Base-by-base conservation (phyloP, 2,797 vertebrate genomes). In the Neosalanx taihuensis region DNA sequence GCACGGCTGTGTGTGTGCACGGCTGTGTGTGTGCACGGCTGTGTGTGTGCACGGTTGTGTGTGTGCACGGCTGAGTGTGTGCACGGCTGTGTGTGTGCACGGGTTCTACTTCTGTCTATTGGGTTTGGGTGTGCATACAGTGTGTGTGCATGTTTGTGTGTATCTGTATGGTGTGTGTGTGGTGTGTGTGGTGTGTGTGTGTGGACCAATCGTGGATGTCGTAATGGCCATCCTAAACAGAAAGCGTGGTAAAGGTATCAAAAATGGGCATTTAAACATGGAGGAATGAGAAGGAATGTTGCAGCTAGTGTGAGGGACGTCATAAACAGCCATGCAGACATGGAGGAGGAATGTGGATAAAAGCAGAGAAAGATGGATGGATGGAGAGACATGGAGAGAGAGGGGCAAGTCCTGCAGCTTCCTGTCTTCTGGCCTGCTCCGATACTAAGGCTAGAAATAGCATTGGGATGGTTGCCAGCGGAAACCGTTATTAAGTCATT, bases 401-500 rank as follows among this genome's bases (percentile, higher is more conserved):
- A 70, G 58, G 53, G 69, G 41, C 46, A 9, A 57, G 31, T 53
- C 46, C 59, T 26, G 9, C 23, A 30, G 26, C 61, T 84, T 83
- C 77, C 80, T 81, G 65, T 72, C 73, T 62, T 67, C 41, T 76
- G 66, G 76, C 58, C 63, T 69, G 72, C 78, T 86, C 76, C 83
- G 83, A 85, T 85, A 72, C 67, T 5, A n/a, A 63, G 53, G 76
- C 76, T 71, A 76, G 80, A 85, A 87, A 89, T 84, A 87, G 83
- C 75, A 78, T 68, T 62, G 71, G 79, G 81, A 77, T 46, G 13
- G 51, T 37, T 63, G 79, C 79, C 84, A 85, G 71, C 82, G 82
- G 80, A 89, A 89, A 83, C 81, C 62, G 78, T 87, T 87, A 86
- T 83, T 72, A 83, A 79, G 80, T 81, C 84, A 79, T 84, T 88